Base-by-base conservation (phyloP, 2,888 invertebrate genomes). In the Axea sp. region DNA sequence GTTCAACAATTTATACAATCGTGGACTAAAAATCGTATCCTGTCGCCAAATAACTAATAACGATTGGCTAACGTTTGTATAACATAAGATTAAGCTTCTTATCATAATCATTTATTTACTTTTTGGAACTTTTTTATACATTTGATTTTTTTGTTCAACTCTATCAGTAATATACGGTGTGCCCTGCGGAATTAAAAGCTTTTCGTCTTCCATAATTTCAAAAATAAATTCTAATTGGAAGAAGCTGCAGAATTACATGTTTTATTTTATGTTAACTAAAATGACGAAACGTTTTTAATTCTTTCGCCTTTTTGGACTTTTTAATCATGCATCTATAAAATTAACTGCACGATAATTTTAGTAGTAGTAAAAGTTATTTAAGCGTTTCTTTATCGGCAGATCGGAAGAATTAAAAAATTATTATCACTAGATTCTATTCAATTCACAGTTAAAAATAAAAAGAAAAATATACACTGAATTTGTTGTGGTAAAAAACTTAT, bases 341-440 rank as follows among this genome's bases (percentile, higher is more conserved):
- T 19, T 43, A n/a, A 43, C 41, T 64, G 28, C 41, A 2, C 12
- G 17, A 60, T 37, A 49, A 31, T 28, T 24, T 24, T 8, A 8
- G 11, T 51, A 49, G 26, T 30, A 33, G 14, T 64, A 51, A 51
- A 49, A 49, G 30, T 43, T 43, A n/a, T 49, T 75, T 74, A 78
- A 77, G 73, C 75, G 72, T 77, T 39, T 64, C 12, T 2, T 59
- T 57, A 73, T 73, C 76, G 80, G 80, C 81, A 84, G 81, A 81
- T 73, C 75, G 72, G 76, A 81, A 76, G 76, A 68, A 65, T 78
- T 78, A 60, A 75, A 73, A 19, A 19, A 4, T 19, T 19, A 2
- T 3, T 19, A 3, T 19, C 19, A 19, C 39, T 28, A 37, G 19
- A 17, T 26, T 12, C 22, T 19, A 39, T 7, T 26, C 37, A 37